Conservation (phyloP, 1,140 invertebrate genomes). For the Thereuonema tuberculata region DNA sequence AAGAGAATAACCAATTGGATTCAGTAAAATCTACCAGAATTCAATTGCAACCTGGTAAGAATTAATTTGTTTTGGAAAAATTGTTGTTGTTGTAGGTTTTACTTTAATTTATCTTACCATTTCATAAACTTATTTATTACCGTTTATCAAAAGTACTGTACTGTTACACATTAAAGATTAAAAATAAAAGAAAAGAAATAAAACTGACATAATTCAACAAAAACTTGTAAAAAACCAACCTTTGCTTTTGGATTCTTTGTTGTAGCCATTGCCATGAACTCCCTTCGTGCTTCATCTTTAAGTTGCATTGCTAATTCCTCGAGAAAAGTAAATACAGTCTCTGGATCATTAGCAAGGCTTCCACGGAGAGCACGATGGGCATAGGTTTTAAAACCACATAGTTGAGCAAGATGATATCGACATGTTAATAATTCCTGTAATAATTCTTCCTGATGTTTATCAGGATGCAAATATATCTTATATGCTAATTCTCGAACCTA, state of each 20-base stretch:
- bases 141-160: no score
- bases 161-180: no score
- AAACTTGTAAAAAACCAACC: slow-evolving; percentile 15
- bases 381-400: slow-evolving; percentile 78
- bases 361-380: slow-evolving; percentile 74
- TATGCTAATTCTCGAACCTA: slow-evolving; percentile 71
- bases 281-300: slow-evolving; percentile 38
- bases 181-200: not conserved
- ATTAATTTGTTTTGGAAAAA: no score
- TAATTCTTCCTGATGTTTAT: slow-evolving; percentile 57
- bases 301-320: slow-evolving; percentile 56
- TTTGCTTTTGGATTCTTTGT: slow-evolving; percentile 15
- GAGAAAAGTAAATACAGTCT: slow-evolving; percentile 63
- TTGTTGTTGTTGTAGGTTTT: no score
- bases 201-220: not conserved
- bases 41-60: no score
- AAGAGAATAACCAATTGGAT: no score
- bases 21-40: no score
- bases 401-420: slow-evolving; percentile 57
- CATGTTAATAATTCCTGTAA: slow-evolving; percentile 54
- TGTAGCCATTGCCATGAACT: slow-evolving; percentile 48
- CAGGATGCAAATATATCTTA: slow-evolving; percentile 66
- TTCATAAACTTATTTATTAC: no score
- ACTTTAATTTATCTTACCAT: no score
- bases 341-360: slow-evolving; percentile 66